Evolutionary conservation across 1,140 invertebrate genomes (phyloP), one percentile per base, ranked within the genome.

Genomic region (Anastrepha ludens): DNA sequence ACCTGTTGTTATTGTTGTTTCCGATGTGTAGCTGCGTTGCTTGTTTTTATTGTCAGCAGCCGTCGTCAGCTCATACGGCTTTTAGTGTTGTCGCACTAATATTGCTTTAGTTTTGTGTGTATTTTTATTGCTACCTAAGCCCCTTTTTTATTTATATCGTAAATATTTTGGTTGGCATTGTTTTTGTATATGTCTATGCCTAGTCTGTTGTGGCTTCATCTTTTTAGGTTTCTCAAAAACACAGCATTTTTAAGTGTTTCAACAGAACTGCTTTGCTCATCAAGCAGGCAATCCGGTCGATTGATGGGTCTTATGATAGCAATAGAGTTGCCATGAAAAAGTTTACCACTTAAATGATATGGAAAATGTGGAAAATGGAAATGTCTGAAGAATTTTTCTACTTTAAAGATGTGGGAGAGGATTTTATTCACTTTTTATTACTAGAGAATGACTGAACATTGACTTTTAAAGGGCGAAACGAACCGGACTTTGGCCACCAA

Each of bases 101-200:
- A 29, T 15, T 44, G 39, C 15, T 47, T 6, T 17, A 13, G 41
- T 41, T 50, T 41, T 74, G 70, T 74, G 4, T 74, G 3, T 74
- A 74, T 74, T 74, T 50, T 47, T 47, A 39, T 44, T 55, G 50
- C 50, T 6, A 11, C 50, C 50, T 55, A 55, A 55, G 50, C 11
- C 6, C 29, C 11, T 55, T 6, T 55, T 55, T 55, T 55, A 55
- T 55, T 6, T 55, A 11, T 55, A 55, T 8, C 9, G 41, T 47
- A 74, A 74, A 74, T 74, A 74, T 74, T 74, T 50, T 74, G 6
- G 5, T 74, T 74, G 17, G 41, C 17, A 5, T 17, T 50, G 70
- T 11, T 74, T 74, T 74, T 74, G 70, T n/a, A 13, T 74, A 47
- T 4, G 6, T 41, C 17, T 74, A 44, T 20, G 15, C 44, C n/a